These are phyloP conservation scores for Halocaridina rubra DNA, from an alignment of 2,888 invertebrate species.

Conservation along the genomic window DNA sequence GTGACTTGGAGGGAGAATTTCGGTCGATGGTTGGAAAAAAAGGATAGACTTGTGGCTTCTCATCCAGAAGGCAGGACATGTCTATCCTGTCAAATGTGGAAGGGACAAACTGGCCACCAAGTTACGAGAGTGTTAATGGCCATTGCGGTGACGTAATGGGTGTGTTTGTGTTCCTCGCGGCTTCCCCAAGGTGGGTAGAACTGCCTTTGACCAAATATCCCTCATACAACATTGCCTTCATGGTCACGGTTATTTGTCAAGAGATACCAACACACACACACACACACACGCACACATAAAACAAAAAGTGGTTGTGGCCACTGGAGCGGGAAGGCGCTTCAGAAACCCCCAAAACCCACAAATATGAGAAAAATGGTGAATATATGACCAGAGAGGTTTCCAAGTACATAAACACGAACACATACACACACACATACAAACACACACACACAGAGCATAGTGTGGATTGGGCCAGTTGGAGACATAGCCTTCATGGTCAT, in stretches of 20 bases:
- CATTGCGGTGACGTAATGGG: conserved; percentile 43
- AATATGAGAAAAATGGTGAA: no score
- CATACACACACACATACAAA: no score
- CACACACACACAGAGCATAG: no score
- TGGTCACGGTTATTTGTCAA: not conserved
- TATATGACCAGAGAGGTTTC: no score
- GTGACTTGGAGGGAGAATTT: no score
- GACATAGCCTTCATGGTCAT: no score
- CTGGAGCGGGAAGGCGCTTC: not conserved
- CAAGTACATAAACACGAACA: no score
- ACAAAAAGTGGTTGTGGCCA: no score
- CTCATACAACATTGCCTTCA: not conserved
- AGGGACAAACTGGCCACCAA: conserved; percentile 5
- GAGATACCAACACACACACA: not conserved
- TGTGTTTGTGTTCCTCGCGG: conserved; percentile 23
- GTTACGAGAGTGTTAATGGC: conserved; percentile 39
- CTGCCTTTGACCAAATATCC: not conserved
- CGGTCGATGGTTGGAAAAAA: no score
- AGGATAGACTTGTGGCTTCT: not conserved
- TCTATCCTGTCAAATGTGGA: not conserved
- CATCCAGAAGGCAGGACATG: not conserved
- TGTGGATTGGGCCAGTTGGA: no score
- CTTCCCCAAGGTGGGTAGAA: not conserved
- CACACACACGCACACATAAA: no score
- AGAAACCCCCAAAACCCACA: no score